A percentile compares a stretch with the other conserved stretches of the same genome.
These are phyloP conservation scores for Lepidocolaptes lacrymiger DNA, from an alignment of 2,797 vertebrate genomes.

Conservation along the genomic window DNA sequence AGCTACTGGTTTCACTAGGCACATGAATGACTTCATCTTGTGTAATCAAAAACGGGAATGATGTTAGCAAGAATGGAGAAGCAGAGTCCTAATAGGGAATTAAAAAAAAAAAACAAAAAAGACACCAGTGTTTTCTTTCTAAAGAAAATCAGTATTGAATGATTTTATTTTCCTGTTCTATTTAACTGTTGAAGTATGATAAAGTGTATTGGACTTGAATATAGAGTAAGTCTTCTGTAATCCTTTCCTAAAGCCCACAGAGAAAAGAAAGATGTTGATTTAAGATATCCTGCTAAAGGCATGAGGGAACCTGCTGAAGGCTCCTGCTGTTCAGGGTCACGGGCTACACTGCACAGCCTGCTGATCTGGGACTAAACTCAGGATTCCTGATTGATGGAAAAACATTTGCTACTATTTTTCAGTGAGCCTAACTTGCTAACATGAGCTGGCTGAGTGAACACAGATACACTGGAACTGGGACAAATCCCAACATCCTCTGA, in stretches of 20 bases:
- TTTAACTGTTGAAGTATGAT: conserved; percentile 4
- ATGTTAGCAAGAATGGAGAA: background rate
- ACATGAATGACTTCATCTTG: background rate
- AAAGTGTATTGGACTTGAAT: conserved; percentile 17
- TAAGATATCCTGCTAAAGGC: background rate
- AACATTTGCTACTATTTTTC: conserved; percentile 81
- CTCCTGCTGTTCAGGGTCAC: conserved; percentile 66
- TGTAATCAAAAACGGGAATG: background rate
- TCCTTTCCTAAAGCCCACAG: background rate
- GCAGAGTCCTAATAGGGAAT: background rate
- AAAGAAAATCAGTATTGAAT: conserved; percentile 21
- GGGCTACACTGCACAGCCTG: conserved; percentile 57
- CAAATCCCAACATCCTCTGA: conserved; percentile 90
- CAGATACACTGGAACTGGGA: conserved; percentile 86
- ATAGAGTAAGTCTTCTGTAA: background rate
- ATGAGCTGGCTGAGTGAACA: conserved; percentile 78
- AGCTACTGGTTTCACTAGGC: background rate
- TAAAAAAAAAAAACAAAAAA: background rate
- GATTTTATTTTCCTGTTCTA: background rate
- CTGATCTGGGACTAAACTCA: conserved; percentile 46
- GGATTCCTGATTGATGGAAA: conserved; percentile 79
- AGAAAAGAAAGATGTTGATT: conserved; percentile 40
- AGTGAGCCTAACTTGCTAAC: conserved; percentile 61
- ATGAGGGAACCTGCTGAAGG: background rate
- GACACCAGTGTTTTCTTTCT: background rate